Conservation (phyloP, 2,113 vertebrate genomes). For the Xenopus tropicalis region UCB_Xtro_10.0 CM004447.2:94592501-94593000, state of each 20-base stretch:
- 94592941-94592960: no score
- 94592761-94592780: constrained; percentile 43
- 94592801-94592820: constrained; percentile 35
- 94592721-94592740: constrained; percentile 45
- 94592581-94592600: constrained; percentile 59
- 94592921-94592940: background rate
- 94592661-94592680: constrained; percentile 43
- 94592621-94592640: constrained; percentile 55
- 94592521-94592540: constrained; percentile 43
- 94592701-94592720: constrained; percentile 51
- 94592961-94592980: no score
- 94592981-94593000: no score
- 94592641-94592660: constrained; percentile 48
- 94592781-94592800: constrained; percentile 34
- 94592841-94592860: constrained; percentile 40
- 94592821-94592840: constrained; percentile 45
- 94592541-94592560: constrained; percentile 24
- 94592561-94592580: constrained; percentile 53
- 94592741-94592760: constrained; percentile 47
- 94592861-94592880: constrained; percentile 30
- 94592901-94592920: constrained; percentile 11
- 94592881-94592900: constrained; percentile 36
- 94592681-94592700: constrained; percentile 53
- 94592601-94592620: constrained; percentile 53
- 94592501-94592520: constrained; percentile 22